A percentile compares a stretch with the other conserved stretches of the same genome.
These are phyloP conservation scores for Mellivora capensis DNA, from an alignment of 2,113 vertebrate species.

Conservation along the genomic window DNA sequence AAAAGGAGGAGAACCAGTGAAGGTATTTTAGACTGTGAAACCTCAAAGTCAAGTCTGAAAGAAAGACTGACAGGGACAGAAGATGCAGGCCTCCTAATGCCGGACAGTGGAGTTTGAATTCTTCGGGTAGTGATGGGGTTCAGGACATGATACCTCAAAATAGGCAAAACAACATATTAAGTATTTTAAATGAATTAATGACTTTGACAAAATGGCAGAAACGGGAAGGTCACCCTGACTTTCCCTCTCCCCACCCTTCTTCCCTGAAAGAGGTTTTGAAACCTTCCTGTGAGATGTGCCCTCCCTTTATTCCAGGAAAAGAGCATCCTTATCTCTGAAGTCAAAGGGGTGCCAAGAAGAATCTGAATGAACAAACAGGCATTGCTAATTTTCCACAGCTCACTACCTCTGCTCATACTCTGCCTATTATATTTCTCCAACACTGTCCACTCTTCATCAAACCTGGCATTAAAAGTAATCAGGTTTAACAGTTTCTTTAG, in stretches of 20 bases:
- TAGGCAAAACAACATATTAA: background rate
- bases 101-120: background rate
- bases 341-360: background rate
- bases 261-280: background rate
- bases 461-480: background rate
- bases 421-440: background rate
- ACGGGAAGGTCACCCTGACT: background rate
- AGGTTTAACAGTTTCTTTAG: background rate
- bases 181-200: background rate
- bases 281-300: fast-evolving
- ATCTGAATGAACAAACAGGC: background rate
- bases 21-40: background rate
- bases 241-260: background rate
- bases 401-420: background rate
- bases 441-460: background rate
- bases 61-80: background rate
- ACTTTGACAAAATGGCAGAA: background rate
- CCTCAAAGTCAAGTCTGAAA: background rate
- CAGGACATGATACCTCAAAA: background rate
- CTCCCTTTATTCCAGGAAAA: background rate
- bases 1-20: background rate
- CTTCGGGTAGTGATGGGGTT: background rate
- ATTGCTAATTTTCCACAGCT: background rate
- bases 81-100: background rate
- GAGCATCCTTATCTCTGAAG: background rate